These are phyloP conservation scores for Oreochromis grahami DNA, from an alignment of 2,797 vertebrate genomes.

Conservation along the genomic window DNA sequence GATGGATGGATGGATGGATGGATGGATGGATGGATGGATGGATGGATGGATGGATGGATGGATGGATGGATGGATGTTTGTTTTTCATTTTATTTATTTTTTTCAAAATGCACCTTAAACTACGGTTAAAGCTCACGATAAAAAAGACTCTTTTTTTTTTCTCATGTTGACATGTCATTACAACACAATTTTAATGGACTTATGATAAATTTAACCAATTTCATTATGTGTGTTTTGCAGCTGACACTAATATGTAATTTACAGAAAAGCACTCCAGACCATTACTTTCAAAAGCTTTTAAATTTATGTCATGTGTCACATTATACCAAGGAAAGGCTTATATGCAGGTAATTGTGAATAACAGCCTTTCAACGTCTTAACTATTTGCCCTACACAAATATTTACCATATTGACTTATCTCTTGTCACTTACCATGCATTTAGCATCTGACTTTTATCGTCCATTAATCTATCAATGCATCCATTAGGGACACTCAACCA, in stretches of 20 bases:
- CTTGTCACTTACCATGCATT: slow-evolving; percentile 67
- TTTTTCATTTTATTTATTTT: not conserved
- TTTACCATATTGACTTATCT: slow-evolving; percentile 67
- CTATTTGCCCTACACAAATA: slow-evolving; percentile 61
- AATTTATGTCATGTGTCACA: slow-evolving; percentile 34
- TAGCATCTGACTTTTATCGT: slow-evolving; percentile 64
- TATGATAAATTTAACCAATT: not conserved
- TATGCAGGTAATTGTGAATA: slow-evolving; percentile 51
- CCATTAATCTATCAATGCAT: slow-evolving; percentile 70
- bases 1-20: too few relatives aligned
- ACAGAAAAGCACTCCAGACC: slow-evolving; percentile 12
- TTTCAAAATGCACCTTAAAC: not conserved
- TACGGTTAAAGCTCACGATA: not conserved
- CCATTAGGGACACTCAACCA: slow-evolving; percentile 67
- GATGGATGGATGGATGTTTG: too few relatives aligned
- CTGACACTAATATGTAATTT: slow-evolving; percentile 15
- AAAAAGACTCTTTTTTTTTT: not conserved
- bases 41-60: too few relatives aligned
- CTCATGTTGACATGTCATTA: not conserved
- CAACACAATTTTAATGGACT: not conserved
- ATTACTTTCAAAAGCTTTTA: slow-evolving; percentile 35
- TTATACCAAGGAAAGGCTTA: slow-evolving; percentile 35
- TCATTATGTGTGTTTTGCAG: not conserved
- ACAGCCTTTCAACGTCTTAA: slow-evolving; percentile 60
- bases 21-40: too few relatives aligned